phyloP scores from a whole-genome alignment of 2,797 vertebrate species.

The Antennarius maculatus region DNA sequence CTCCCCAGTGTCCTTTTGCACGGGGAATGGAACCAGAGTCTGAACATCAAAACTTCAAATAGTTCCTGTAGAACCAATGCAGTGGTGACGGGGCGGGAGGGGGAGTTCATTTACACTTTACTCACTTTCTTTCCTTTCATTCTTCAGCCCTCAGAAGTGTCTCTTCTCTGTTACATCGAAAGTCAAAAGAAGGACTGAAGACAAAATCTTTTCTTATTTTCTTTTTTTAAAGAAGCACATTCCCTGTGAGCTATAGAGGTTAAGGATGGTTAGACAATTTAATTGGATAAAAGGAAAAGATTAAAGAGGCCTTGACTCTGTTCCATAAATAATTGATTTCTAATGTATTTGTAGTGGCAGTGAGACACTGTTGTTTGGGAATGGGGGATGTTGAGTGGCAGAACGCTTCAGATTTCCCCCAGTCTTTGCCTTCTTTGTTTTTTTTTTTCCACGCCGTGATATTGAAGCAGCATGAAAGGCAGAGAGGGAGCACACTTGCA shows the following conservation, averaged over 20 bases:
- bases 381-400: conserved; percentile 82
- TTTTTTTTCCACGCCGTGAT: conserved; percentile 69
- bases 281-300: conserved; percentile 88
- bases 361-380: conserved; percentile 81
- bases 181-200: conserved; percentile 77
- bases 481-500: conserved; percentile 76
- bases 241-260: conserved; percentile 78
- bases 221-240: conserved; percentile 66
- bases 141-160: conserved; percentile 78
- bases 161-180: conserved; percentile 78
- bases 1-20: conserved; percentile 76
- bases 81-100: conserved; percentile 71
- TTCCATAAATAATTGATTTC: conserved; percentile 87
- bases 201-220: conserved; percentile 74
- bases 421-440: conserved; percentile 81
- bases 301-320: conserved; percentile 84
- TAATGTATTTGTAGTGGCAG: conserved; percentile 86
- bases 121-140: conserved; percentile 81
- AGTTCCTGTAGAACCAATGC: conserved; percentile 81
- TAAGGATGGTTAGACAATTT: conserved; percentile 84
- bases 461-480: conserved; percentile 81
- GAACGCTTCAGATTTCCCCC: conserved; percentile 80
- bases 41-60: conserved; percentile 85
- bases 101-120: conserved; percentile 85
- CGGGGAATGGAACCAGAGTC: conserved; percentile 74